Conservation (phyloP, 2,113 vertebrate species). For the Charina bottae region DNA sequence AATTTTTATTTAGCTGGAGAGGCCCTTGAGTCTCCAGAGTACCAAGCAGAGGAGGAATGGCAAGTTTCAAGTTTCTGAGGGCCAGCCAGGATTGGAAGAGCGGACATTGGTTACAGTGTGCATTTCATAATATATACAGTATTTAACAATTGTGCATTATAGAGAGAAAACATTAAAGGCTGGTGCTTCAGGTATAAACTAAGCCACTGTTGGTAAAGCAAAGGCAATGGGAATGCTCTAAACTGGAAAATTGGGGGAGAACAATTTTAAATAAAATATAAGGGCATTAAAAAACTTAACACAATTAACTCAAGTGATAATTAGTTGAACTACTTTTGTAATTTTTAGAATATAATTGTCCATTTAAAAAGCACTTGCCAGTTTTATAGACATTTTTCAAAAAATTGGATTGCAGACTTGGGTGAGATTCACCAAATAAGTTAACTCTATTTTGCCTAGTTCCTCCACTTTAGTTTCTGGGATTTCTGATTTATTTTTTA, state of each 20-base stretch:
- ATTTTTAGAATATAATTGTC: not conserved
- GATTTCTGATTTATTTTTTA: not conserved
- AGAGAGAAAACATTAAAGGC: not conserved
- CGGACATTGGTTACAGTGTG: not conserved
- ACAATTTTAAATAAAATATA: not conserved
- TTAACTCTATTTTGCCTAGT: not conserved
- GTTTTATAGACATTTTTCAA: not conserved
- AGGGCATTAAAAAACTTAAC: not conserved
- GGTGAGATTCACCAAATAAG: not conserved
- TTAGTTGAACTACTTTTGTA: not conserved
- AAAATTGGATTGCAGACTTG: not conserved
- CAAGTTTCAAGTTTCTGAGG: not conserved
- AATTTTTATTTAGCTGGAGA: not conserved
- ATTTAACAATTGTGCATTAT: not conserved
- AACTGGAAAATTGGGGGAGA: not conserved
- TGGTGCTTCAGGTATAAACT: not conserved
- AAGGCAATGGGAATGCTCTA: not conserved
- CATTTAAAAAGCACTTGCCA: not conserved
- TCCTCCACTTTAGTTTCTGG: not conserved
- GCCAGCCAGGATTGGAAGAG: not conserved
- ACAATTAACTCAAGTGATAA: not conserved
- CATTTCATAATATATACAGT: not conserved
- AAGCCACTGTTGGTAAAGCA: not conserved
- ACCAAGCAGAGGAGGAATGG: not conserved
- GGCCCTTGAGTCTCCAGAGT: not conserved